Base-by-base conservation (phyloP, 2,888 invertebrate genomes). In the Agonopterix arenella region DNA sequence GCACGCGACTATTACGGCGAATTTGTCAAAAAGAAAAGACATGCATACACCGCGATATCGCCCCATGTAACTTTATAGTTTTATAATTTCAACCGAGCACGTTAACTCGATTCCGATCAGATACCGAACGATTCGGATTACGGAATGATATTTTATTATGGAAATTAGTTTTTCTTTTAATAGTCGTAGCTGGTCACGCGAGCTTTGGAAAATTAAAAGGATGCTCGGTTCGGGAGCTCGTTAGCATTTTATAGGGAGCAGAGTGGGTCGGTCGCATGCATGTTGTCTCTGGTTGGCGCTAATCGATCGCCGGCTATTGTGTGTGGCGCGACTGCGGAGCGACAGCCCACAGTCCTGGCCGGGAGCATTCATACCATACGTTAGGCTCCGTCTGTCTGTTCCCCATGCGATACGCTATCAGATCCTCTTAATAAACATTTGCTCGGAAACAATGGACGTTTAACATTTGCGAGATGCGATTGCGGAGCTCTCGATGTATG, bases 361-460 rank as follows among this genome's bases (percentile, higher is more conserved):
- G n/a, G 11, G 59, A 56, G 72, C 69, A 82, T 84, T 84, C 72
- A 80, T 70, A 70, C 74, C 83, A 82, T 70, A 83, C 84, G 83
- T 77, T 79, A 76, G 79, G 74, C 44, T 44, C 68, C 72, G 72
- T 74, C 79, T 46, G 52, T 52, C 51, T 48, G 49, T 28, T 41
- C 80, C 76, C 77, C 75, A 79, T 68, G 77, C 74, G 80, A 82
- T 81, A 79, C 68, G 74, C 60, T 86, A 88, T 88, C 86, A 74
- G 86, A 88, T 88, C 78, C 79, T 84, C 88, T 86, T 88, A 86
- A 84, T 86, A 85, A 85, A 85, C 86, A 85, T 83, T 83, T 66
- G 78, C 70, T 66, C 63, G 78, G 76, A 82, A 81, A 88, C 86
- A 88, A 88, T 81, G 73, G 70, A 57, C 77, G 76, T 75, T 78